Base-by-base conservation (phyloP, 2,113 vertebrate species). In the Accipiter cooperii region DNA sequence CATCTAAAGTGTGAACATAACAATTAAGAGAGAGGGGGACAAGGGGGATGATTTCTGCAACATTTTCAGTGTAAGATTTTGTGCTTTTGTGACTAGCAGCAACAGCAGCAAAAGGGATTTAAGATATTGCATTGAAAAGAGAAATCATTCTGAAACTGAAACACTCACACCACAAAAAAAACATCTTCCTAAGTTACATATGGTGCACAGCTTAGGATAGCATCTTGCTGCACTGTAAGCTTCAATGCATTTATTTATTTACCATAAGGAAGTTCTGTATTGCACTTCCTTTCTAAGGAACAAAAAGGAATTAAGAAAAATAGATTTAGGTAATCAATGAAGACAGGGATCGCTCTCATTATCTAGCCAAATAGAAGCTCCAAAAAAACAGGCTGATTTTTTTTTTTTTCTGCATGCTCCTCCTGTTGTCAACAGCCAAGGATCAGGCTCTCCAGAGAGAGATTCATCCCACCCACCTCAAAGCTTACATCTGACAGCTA, bases 1-100 rank as follows among this genome's bases (percentile, higher is more conserved):
- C 96, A 97, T 91, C 85, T 93, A 92, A 97, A 94, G 93, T 95
- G 92, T 90, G 98, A 98, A 97, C 89, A 95, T 97, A 97, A 97
- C 93, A 98, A 97, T 98, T 98, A 98, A 60, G 38, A 44, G 71
- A 84, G 77, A 87, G 36, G 49, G 65, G 85, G 46, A 4, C 78
- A 96, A 24, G 10, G 78, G 92, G 76, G 77, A 93, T 81, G 79
- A 96, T 96, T 96, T 92, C 92, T 87, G 93, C 94, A 92, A 76
- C 57, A 29, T 68, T 95, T 94, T 89, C 91, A 71, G 38, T 3
- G 9, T 64, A 90, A 96, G 92, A 95, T 49, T 87, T 70, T 83
- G 63, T 78, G 55, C 54, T 70, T 84, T 74, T 76, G 55, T 76
- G 75, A 95, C 71, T 86, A 87, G 69, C 51, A 96, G 42, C 33